Base-by-base conservation (phyloP, 2,113 vertebrate genomes). In the Channa maculata region DNA sequence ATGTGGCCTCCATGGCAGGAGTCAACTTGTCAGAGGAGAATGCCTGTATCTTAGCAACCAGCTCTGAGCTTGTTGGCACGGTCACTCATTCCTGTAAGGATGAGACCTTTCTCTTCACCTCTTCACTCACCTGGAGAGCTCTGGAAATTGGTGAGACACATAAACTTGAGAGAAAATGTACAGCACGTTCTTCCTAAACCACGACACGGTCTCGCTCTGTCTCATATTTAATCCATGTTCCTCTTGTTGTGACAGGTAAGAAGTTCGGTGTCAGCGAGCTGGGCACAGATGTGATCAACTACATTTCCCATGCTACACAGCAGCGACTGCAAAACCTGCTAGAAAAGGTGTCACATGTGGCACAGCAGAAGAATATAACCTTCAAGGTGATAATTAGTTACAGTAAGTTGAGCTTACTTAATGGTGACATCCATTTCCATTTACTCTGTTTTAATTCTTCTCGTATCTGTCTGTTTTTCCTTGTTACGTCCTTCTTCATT, bases 21-120 rank as follows among this genome's bases (percentile, higher is more conserved):
- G 96, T 97, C 54, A 98, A 97, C 89, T 82, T 98, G 38, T 96
- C 96, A 0, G 97, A 98, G 87, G 96, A 98, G 88, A 98, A 95
- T 1, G 96, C 95, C 3, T 92, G 95, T 39, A 97, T 98, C 91
- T 79, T 98, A 83, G 97, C 96, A 79, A 97, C 96, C 15, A 96
- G 95, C 89, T 97, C 96, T 0, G 96, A 97, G 52, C 78, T 97
- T 12, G 96, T 98, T 43, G 96, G 96, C 76, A 92, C 94, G 0
- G 91, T 98, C 86, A 98, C 96, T 10, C 91, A 96, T 12, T 98
- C 96, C 58, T 98, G 96, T 89, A 98, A 97, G 85, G 96, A 97
- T 0, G 96, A 98, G 83, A 93, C 95, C 60, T 98, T 98, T 87
- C 95, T 98, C 45, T 94, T 95, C 80, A 92, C 94, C 0, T 82